phyloP scores from a whole-genome alignment of 2,888 invertebrate genomes.

The Andrena haemorrhoa region DNA sequence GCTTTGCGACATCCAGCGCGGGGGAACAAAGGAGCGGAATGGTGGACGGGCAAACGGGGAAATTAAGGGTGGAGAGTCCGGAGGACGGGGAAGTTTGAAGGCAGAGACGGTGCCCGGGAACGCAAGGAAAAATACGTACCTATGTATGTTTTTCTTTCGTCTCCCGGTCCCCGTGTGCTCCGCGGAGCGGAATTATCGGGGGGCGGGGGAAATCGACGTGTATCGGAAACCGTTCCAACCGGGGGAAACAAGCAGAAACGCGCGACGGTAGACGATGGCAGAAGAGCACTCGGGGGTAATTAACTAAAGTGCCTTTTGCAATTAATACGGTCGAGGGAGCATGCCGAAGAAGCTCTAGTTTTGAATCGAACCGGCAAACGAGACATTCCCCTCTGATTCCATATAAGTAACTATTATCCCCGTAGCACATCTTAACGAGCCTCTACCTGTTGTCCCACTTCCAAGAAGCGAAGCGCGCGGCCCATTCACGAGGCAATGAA shows the following conservation, averaged over 20 bases:
- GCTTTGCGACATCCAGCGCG: neutral
- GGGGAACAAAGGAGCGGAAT: slow-evolving; percentile 34
- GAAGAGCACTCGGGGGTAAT: slow-evolving; percentile 24
- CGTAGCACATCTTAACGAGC: slow-evolving; percentile 38
- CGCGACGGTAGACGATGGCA: neutral
- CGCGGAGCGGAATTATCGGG: slow-evolving; percentile 30
- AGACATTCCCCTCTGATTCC: slow-evolving; percentile 26
- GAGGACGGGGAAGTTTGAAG: neutral
- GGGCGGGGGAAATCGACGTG: slow-evolving; percentile 14
- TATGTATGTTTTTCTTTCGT: slow-evolving; percentile 8
- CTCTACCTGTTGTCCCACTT: slow-evolving; percentile 43
- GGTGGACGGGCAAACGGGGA: slow-evolving; percentile 24
- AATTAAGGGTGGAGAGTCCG: slow-evolving; percentile 13
- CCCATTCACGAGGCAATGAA: neutral
- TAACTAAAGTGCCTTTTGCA: slow-evolving; percentile 31
- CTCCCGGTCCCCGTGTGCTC: slow-evolving; percentile 7
- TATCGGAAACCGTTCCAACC: slow-evolving; percentile 19
- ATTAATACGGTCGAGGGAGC: neutral
- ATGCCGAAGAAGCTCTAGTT: neutral
- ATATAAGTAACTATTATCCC: slow-evolving; percentile 25
- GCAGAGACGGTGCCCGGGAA: neutral
- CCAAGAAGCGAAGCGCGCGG: slow-evolving; percentile 2
- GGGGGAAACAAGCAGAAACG: neutral
- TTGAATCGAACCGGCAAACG: slow-evolving; percentile 26
- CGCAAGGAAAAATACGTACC: neutral